Conservation (phyloP, 1,140 invertebrate species). For the Drosophila tsacasi region DNA sequence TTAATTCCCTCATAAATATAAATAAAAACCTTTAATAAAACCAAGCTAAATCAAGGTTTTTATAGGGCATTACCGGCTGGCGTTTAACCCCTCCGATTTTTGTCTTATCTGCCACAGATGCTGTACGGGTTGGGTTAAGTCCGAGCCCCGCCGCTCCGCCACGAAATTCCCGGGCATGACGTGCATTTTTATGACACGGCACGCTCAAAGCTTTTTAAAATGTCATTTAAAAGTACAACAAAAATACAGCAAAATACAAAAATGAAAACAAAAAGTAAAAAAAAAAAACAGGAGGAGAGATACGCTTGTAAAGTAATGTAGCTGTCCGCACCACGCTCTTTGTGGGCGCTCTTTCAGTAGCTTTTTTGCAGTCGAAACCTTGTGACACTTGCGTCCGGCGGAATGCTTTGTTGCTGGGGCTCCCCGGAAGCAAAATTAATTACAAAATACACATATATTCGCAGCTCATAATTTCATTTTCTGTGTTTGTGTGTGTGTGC, state of each 20-base stretch:
- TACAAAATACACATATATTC: conserved; percentile 69
- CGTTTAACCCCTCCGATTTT: background rate
- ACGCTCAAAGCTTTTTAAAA: conserved; percentile 59
- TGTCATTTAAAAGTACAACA: conserved; percentile 37
- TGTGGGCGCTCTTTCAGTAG: conserved; percentile 45
- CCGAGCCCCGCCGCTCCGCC: background rate
- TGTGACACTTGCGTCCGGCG: conserved; percentile 74
- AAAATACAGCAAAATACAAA: conserved; percentile 3
- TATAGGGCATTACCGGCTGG: conserved; percentile 11
- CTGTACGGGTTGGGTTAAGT: conserved; percentile 39
- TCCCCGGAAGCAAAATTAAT: conserved; percentile 74
- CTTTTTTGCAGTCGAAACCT: conserved; percentile 62
- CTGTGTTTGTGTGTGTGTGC: conserved; percentile 4
- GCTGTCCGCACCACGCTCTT: conserved; percentile 30
- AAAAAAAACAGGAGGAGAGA: conserved; percentile 11
- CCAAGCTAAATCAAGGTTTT: background rate
- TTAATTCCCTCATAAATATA: no score
- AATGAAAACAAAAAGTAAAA: background rate
- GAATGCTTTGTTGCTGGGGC: conserved; percentile 42
- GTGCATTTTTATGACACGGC: conserved; percentile 71
- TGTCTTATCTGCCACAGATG: conserved; percentile 45
- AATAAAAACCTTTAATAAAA: background rate
- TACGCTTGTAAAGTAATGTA: conserved; percentile 49
- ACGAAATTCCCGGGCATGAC: conserved; percentile 62
- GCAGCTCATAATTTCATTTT: conserved; percentile 56